Evolutionary conservation across 2,113 vertebrate species (phyloP).

Genomic region (Casuarius casuarius): DNA sequence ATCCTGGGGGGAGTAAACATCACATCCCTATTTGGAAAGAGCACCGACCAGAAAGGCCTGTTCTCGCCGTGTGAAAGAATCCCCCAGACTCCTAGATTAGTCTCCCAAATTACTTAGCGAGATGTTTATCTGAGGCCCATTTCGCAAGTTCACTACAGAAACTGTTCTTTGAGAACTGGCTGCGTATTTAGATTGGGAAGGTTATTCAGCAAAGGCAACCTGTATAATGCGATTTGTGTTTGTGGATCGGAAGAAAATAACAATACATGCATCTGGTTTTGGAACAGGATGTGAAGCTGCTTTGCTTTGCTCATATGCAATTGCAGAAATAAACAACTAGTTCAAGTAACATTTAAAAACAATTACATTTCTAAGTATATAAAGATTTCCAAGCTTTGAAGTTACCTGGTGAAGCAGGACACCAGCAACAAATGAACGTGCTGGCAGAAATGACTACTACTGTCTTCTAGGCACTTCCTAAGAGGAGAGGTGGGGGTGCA

Average conservation of each 20-base stretch:
- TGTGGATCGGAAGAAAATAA: background rate
- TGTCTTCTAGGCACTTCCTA: slow-evolving; percentile 24
- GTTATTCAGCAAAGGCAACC: background rate
- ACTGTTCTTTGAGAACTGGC: background rate
- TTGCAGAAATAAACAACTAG: background rate
- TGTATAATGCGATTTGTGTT: fast-evolving
- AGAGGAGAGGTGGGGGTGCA: background rate
- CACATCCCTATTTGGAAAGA: background rate
- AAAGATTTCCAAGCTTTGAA: background rate
- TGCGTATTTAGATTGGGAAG: background rate
- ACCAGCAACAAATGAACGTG: background rate
- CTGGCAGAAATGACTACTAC: slow-evolving; percentile 20
- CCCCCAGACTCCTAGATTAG: background rate
- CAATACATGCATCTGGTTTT: background rate
- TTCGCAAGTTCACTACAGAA: background rate
- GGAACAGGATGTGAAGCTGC: background rate
- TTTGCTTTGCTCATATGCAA: fast-evolving
- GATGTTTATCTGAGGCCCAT: background rate
- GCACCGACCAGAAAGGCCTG: background rate
- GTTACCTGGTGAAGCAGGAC: background rate
- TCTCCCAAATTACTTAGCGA: background rate
- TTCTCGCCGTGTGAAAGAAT: background rate
- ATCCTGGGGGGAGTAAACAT: background rate
- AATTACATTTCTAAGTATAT: background rate
- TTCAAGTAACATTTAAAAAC: background rate